Percentiles rank a stretch among this genome's conserved stretches.
phyloP scores from a whole-genome alignment of 2,888 invertebrate species.

The Mellilla xanthometata region DNA sequence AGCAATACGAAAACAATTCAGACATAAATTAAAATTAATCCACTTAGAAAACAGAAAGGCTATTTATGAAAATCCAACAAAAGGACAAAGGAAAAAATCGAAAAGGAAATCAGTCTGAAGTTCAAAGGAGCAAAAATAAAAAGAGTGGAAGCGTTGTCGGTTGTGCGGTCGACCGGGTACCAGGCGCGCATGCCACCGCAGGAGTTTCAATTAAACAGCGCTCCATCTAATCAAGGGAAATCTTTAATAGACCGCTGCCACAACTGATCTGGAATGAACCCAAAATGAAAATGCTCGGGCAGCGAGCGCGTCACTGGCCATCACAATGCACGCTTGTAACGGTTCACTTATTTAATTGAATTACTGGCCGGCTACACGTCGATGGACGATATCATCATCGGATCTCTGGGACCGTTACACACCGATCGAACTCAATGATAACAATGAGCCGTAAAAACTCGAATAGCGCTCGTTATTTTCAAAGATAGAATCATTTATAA shows the following conservation, averaged over 20 bases:
- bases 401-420: constrained; percentile 47
- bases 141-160: constrained; percentile 37
- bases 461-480: constrained; percentile 31
- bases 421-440: constrained; percentile 38
- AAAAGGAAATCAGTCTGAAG: constrained; percentile 57
- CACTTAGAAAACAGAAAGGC: constrained; percentile 71
- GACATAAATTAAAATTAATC: constrained; percentile 70
- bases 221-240: constrained; percentile 73
- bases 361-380: too few species aligned
- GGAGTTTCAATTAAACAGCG: constrained; percentile 69
- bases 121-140: constrained; percentile 52
- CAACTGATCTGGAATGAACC: constrained; percentile 33
- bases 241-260: constrained; percentile 69
- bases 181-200: constrained; percentile 62
- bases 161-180: constrained; percentile 45
- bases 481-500: constrained; percentile 40
- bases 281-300: constrained; percentile 20
- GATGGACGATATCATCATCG: constrained; percentile 46
- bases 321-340: constrained; percentile 45
- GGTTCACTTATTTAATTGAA: constrained; percentile 47
- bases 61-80: constrained; percentile 65
- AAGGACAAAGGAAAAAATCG: constrained; percentile 62
- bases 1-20: constrained; percentile 31
- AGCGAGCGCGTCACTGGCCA: too few species aligned
- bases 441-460: constrained; percentile 31